phyloP scores from a whole-genome alignment of 2,888 invertebrate species.

The Phyllotreta striolata region DNA sequence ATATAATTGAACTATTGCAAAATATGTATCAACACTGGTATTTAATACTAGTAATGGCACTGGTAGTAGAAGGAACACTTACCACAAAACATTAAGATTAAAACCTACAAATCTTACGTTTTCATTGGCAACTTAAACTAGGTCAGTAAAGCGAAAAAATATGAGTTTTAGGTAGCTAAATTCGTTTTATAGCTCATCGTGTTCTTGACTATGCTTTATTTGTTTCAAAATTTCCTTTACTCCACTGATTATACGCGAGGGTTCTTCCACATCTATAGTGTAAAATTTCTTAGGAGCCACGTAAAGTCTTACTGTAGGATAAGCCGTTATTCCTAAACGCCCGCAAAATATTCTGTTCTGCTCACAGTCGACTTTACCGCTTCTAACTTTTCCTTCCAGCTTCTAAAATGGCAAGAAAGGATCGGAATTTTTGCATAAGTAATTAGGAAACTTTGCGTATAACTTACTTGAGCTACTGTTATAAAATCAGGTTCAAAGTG shows the following conservation, averaged over 20 bases:
- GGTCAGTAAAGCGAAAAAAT: too few species aligned
- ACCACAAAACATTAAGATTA: too few species aligned
- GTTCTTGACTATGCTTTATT: constrained; percentile 50
- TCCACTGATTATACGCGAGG: constrained; percentile 41
- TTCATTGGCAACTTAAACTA: not conserved
- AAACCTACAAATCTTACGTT: not conserved
- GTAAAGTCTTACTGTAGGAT: constrained; percentile 68
- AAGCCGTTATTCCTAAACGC: constrained; percentile 63
- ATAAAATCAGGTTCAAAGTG: constrained; percentile 74
- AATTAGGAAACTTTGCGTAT: not conserved
- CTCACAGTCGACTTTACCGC: constrained; percentile 75
- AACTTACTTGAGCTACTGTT: constrained; percentile 62
- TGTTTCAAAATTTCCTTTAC: constrained; percentile 44
- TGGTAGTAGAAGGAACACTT: too few species aligned
- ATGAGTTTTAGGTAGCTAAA: not conserved
- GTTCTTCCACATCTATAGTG: constrained; percentile 48
- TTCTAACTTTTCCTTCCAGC: constrained; percentile 65
- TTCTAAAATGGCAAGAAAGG: constrained; percentile 52
- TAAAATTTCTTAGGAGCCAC: constrained; percentile 51
- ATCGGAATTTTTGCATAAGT: not conserved
- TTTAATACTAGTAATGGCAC: too few species aligned
- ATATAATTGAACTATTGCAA: too few species aligned
- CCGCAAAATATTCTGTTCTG: constrained; percentile 64
- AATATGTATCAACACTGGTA: too few species aligned
- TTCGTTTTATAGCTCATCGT: constrained; percentile 54